Evolutionary conservation across 2,888 invertebrate genomes (phyloP), one percentile per base, ranked within the genome.

Genomic region (Gonocerus acuteangulatus): DNA sequence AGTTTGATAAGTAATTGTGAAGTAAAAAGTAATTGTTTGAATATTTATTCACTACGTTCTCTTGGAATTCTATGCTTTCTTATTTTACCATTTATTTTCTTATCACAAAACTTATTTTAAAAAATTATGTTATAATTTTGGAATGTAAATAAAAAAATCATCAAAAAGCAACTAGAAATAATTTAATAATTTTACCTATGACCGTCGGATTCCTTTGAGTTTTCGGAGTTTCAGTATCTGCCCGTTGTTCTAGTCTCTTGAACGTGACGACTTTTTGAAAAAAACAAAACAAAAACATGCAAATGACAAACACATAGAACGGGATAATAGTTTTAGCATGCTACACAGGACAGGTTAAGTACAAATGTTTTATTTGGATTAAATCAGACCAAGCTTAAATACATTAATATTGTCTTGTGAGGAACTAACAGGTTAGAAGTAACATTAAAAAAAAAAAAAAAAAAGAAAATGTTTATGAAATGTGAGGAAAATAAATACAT

Each of bases 241-340:
- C 67, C 23, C 71, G 69, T 59, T 68, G 65, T 70, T 74, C 73
- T 71, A 77, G 73, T 73, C 86, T 86, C 83, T 88, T 89, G 83
- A 88, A 90, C 71, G 89, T 88, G 76, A 89, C 88, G 80, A 88
- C 86, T 86, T 80, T 70, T 69, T 54, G 65, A 18, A 58, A 63
- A 71, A 73, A n/a, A n/a, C n/a, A n/a, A 65, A 68, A 69, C 61
- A 68, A 68, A 69, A 65, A 64, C 57, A 65, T 54, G 63, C 65
- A 64, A 44, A 36, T 57, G 57, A 44, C 47, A 65, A 57, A 57
- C 57, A 47, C 2, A 49, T 2, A 19, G 42, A 21, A 57, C 27
- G 45, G 42, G 16, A 19, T 19, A 45, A 15, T 27, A 42, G 18
- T 47, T 19, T 27, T 45, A 47, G 48, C 63, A 65, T 59, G 59